Base-by-base conservation (phyloP, 2,113 vertebrate species). In the Lethenteron reissneri region DNA sequence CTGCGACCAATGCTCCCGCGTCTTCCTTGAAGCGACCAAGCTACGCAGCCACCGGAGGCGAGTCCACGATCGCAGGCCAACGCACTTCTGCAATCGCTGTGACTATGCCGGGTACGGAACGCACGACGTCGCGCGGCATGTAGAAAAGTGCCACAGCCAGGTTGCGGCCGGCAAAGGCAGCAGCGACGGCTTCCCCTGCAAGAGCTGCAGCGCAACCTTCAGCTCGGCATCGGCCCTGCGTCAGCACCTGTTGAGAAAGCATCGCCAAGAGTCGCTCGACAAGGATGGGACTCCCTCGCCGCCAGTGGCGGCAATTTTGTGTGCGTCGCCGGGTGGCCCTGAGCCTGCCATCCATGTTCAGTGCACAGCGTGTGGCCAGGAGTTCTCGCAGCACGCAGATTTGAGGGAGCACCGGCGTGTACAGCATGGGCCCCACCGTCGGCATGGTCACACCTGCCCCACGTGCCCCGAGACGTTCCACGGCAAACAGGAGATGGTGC, bases 1-100 rank as follows among this genome's bases (percentile, higher is more conserved):
- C 71, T 96, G 92, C 1, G 56, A 79, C 3, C 71, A 78, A 70
- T 96, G 92, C 57, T 70, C 75, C 25, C 88, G 87, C 74, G 92
- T 89, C 3, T 96, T 96, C 0, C 90, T 89, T 19, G 86, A 87
- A n/a, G 81, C 83, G 75, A 86, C 88, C 58, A 96, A 94, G 77
- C 77, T 95, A 71, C 86, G 87, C 11, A 80, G 92, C 72, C 92
- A 97, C 77, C 84, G 76, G 64, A 75, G 82, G 21, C 83, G 92
- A 3, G 84, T 94, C n/a, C 92, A 97, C 0, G 88, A 92, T 70
- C 89, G 86, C 74, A 84, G 77, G 0, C 86, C 90, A 11, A 83
- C 87, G 1, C 89, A 95, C 74, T 89, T 88, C 77, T 97, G 92
- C 75, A 77, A 78, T 0, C 79, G 86, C 58, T 97, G 92, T 0